Percentiles rank a stretch among this genome's conserved stretches.
phyloP scores from a whole-genome alignment of 1,140 invertebrate species.

The Drosophila bocki region DNA sequence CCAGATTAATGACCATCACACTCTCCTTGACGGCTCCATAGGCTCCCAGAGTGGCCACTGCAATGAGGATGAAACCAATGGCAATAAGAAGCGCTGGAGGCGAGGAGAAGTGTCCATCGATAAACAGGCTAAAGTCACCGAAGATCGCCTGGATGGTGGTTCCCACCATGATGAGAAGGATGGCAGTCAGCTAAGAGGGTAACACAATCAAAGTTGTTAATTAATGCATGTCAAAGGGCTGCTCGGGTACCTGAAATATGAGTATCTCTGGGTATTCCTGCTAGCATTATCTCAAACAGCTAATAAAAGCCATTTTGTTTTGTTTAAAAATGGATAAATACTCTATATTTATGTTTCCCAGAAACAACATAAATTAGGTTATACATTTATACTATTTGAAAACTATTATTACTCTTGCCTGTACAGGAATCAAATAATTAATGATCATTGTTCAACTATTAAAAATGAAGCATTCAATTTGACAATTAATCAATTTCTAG shows the following conservation, averaged over 20 bases:
- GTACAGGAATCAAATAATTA: not conserved
- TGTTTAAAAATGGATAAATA: too few species aligned
- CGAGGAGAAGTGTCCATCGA: conserved; percentile 89
- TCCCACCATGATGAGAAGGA: conserved; percentile 91
- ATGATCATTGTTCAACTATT: not conserved
- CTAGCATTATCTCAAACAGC: not conserved
- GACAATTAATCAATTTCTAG: too few species aligned
- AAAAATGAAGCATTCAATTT: not conserved
- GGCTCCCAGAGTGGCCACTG: conserved; percentile 93
- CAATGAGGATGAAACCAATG: conserved; percentile 91
- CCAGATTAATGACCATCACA: conserved; percentile 92
- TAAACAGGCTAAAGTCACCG: conserved; percentile 90
- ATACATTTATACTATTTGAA: too few species aligned
- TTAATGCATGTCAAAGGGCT: not conserved
- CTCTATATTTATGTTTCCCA: too few species aligned
- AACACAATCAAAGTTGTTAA: conserved; percentile 9
- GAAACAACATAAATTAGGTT: too few species aligned
- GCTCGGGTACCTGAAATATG: not conserved
- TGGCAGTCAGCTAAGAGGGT: conserved; percentile 89
- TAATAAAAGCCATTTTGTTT: too few species aligned
- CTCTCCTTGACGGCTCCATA: conserved; percentile 93
- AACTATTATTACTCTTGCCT: too few species aligned
- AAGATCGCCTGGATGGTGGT: conserved; percentile 91
- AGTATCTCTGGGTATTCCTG: not conserved
- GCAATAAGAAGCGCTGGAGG: conserved; percentile 91